Conservation (phyloP, 2,888 invertebrate genomes). For the Gymnoscelis rufifasciata region DNA sequence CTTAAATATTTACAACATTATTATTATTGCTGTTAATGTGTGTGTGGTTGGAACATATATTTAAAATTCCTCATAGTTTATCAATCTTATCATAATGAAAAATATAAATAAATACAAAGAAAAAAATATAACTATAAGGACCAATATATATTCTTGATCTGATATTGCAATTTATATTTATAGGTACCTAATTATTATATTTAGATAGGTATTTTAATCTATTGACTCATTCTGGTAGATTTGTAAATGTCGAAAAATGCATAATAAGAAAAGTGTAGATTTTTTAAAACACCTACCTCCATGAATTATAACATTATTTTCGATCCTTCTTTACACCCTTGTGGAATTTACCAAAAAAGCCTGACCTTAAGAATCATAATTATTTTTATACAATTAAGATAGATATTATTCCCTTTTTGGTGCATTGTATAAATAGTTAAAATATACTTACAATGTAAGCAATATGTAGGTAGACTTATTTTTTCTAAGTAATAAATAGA, state of each 20-base stretch:
- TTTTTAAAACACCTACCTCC: conserved; percentile 66
- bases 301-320: conserved; percentile 45
- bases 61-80: no score
- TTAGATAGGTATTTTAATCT: conserved; percentile 16
- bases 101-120: conserved; percentile 6
- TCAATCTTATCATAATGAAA: not conserved
- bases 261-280: conserved; percentile 49
- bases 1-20: no score
- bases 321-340: conserved; percentile 40
- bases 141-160: conserved; percentile 36
- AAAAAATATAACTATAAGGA: conserved; percentile 22
- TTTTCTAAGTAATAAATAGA: not conserved
- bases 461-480: not conserved
- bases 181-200: conserved; percentile 12
- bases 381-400: conserved; percentile 11
- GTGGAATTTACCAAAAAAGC: conserved; percentile 70
- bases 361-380: conserved; percentile 46
- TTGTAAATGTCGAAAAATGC: conserved; percentile 27
- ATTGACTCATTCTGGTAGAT: conserved; percentile 12
- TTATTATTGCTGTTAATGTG: no score
- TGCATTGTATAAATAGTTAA: conserved; percentile 47
- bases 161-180: conserved; percentile 22
- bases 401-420: conserved; percentile 42
- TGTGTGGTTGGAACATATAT: no score
- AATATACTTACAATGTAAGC: not conserved